phyloP scores from a whole-genome alignment of 2,888 invertebrate species.

The Synergus laeviventris region DNA sequence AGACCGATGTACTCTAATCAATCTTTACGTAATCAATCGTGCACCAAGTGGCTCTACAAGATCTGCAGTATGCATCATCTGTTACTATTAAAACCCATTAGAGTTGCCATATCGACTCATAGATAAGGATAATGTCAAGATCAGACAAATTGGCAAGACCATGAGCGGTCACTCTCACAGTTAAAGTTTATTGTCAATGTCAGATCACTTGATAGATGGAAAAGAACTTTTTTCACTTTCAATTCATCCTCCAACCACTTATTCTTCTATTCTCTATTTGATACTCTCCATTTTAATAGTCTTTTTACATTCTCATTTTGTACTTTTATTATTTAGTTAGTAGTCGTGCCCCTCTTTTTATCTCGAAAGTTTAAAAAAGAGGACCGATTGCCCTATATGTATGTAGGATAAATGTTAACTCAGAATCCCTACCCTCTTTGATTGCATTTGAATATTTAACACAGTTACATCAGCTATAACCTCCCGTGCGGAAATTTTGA shows the following conservation, averaged over 20 bases:
- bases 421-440: no score
- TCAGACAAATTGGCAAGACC: neutral
- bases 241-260: neutral
- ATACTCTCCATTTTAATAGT: neutral
- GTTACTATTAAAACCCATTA: neutral
- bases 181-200: neutral
- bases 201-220: neutral
- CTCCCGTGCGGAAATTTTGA: no score
- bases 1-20: conserved; percentile 22
- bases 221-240: neutral
- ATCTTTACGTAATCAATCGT: conserved; percentile 25
- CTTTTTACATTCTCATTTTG: neutral
- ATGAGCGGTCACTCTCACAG: neutral
- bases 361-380: no score
- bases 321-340: neutral
- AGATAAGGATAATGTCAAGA: neutral
- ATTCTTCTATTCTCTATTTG: neutral
- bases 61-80: neutral
- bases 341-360: no score
- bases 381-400: no score
- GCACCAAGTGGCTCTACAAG: neutral
- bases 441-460: no score
- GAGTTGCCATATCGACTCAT: neutral
- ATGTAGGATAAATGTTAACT: no score
- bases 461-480: no score